Evolutionary conservation across 2,113 vertebrate genomes (phyloP), one percentile per base, ranked within the genome.

Genomic region (Neotoma lepida): DNA sequence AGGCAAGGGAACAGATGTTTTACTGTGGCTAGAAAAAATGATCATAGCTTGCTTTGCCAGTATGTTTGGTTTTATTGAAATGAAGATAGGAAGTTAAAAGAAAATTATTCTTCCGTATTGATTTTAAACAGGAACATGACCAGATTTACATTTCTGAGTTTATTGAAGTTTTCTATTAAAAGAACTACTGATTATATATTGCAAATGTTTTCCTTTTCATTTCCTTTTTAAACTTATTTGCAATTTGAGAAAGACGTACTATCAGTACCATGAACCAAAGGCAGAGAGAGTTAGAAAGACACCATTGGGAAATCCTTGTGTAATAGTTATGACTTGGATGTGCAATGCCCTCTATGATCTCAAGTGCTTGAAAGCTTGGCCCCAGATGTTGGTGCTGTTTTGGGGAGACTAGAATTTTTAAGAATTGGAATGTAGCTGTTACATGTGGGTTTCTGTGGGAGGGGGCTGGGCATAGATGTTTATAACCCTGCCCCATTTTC

Each of bases 121-220:
- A 89, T 78, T 88, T 89, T 73, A 86, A 70, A 24, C 63, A 89
- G 73, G 20, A 76, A 15, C 2, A 64, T 86, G 30, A 71, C 22
- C 70, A 89, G 30, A 91, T 61, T 41, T 86, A 26, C 13, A 94
- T 92, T 89, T 91, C 82, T 39, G 26, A 92, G 64, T 90, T 33
- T 90, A 81, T 35, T 86, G 14, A 87, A 30, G 78, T 80, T 63
- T 85, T 88, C 35, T 22, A 86, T 89, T 76, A 74, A 94, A 93
- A 88, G 18, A 90, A 9, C 0, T 85, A 61, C 1, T 89, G 39
- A 54, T 1, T 24, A 76, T 4, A 85, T 20, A 78, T 33, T 89
- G 12, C 2, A 89, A 64, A 30, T 58, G 4, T 77, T 82, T 95
- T 77, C 70, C 26, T 58, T 91, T 76, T 71, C 6, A 63, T 86